Evolutionary conservation across 2,797 vertebrate species (phyloP), one percentile per base, ranked within the genome.

Genomic region (Danionella dracula): DNA sequence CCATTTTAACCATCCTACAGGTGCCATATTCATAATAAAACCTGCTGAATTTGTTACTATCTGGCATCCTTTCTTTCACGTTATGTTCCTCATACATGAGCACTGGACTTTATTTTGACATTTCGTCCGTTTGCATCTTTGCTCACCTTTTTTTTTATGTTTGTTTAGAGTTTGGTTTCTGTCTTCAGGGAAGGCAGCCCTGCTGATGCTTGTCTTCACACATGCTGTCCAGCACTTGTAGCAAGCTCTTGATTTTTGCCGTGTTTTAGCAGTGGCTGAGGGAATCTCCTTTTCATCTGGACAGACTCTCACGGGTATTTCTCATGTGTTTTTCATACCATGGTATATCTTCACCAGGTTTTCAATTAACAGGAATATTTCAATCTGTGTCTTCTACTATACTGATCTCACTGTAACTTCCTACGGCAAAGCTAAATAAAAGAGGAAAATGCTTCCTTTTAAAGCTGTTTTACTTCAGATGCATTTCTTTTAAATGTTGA

Each of bases 1-100:
- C 90, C 87, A 90, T 93, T 66, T 91, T 80, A 91, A 91, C 92
- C 95, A 97, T 96, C 94, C 89, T 82, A 90, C 94, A 95, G 93
- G 92, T 96, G 93, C 93, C 96, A 97, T 97, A 94, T 95, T 96
- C 94, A 98, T 94, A 99, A 99, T 98, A 99, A 94, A 91, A 86
- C 92, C 94, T 91, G 96, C 93, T 91, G 89, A 93, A 94, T 95
- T 94, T 94, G 86, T 92, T 94, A 93, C 91, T 92, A 92, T 92
- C 90, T 93, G 92, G 93, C 93, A 95, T 96, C 85, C 91, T 96
- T 94, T 95, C 86, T 94, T 94, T 93, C 85, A 84, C 92, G 91
- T 93, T 90, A 85, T 88, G 84, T 48, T 82, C 92, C 93, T 93
- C 89, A 81, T 85, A 83, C 89, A 83, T 66, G 66, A 78, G 67